Conservation (phyloP, 2,888 invertebrate species). For the Gymnocheta viridis region DNA sequence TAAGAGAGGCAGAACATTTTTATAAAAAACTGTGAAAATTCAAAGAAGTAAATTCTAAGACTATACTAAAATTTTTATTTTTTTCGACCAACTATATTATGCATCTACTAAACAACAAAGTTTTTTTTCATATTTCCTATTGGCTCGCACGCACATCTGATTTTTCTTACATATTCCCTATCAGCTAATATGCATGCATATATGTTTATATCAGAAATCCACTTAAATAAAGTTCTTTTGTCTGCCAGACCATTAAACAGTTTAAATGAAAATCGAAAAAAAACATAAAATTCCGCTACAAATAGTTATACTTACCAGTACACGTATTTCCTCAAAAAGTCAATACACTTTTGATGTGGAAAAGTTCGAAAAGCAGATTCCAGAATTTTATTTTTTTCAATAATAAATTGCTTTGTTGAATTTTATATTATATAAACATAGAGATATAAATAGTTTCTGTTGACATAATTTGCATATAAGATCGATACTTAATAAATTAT, state of each 20-base stretch:
- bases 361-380: background rate
- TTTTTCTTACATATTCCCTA: background rate
- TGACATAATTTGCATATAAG: no score
- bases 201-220: background rate
- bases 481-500: no score
- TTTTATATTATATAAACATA: no score
- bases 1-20: no score
- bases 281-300: background rate
- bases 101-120: background rate
- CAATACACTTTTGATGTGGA: slow-evolving; percentile 52
- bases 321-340: slow-evolving; percentile 61
- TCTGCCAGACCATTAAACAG: slow-evolving; percentile 33
- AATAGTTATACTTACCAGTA: slow-evolving; percentile 20
- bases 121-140: slow-evolving; percentile 8
- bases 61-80: no score
- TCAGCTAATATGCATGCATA: slow-evolving; percentile 21
- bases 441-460: no score
- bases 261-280: background rate
- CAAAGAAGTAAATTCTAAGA: no score
- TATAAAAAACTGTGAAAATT: no score
- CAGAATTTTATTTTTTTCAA: slow-evolving; percentile 16
- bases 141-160: background rate
- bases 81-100: no score
- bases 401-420: no score
- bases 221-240: slow-evolving; percentile 32